Evolutionary conservation across 1,140 invertebrate genomes (phyloP), one percentile per base, ranked within the genome.

Genomic region (Tetraneura akinire): DNA sequence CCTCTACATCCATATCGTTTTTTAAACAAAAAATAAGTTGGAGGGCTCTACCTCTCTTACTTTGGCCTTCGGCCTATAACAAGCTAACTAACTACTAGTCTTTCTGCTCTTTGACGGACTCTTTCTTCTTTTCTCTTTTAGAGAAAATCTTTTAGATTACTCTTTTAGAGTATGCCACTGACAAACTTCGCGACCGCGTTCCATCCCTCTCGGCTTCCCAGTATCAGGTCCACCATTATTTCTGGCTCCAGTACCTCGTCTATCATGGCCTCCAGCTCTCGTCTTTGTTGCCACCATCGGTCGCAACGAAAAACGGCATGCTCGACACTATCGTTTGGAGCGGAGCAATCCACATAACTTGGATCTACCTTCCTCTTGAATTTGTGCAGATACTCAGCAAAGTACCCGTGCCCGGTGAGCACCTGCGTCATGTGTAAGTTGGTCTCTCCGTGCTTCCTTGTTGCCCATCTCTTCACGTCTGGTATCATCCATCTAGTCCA

Each of bases 1-100:
- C 62, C 29, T 37, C 14, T 42, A 64, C 62, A 64, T 64, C 62
- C 29, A 64, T 13, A 64, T 64, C 18, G 16, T 18, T 64, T 64
- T 37, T 37, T 37, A 37, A 64, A n/a, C 37, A 37, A n/a, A 1
- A 11, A 37, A 64, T 18, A 64, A 18, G 62, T 64, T 64, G 29
- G 29, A 37, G 29, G 62, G 62, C 62, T 64, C 62, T 64, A 37
- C 11, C 29, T 29, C 21, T 53, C 18, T 9, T 57, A 13, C 18
- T 57, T 3, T 26, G 55, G 55, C 23, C 21, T 57, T 57, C 21
- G 55, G 55, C 55, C 55, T 57, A 57, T 26, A 26, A 26, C 26
- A 21, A 11, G 1, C 1, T 55, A 23, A 23, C 0, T 11, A 26
- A 37, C 6, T 6, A 62, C 18, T 14, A 32, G 23, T 21, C 21